A percentile compares a stretch with the other conserved stretches of the same genome.
These are phyloP conservation scores for Alca torda DNA, from an alignment of 2,797 vertebrate species.

Conservation along the genomic window DNA sequence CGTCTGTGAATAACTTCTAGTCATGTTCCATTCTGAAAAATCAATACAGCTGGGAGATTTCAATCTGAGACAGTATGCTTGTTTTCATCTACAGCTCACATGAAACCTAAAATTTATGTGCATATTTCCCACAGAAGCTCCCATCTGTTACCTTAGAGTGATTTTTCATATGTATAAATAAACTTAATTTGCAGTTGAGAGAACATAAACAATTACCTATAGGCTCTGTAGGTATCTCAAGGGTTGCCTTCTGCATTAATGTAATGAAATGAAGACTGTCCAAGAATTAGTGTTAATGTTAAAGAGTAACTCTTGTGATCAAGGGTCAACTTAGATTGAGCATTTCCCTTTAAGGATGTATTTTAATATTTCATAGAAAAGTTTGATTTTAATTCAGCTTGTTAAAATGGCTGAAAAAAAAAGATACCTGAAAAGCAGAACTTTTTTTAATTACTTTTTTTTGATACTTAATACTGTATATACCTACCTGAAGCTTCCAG, in stretches of 20 bases:
- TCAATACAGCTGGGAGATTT: slow-evolving; percentile 61
- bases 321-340: neutral
- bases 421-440: neutral
- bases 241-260: neutral
- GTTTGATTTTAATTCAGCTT: neutral
- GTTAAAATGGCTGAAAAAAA: neutral
- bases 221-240: neutral
- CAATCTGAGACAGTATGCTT: slow-evolving; percentile 33
- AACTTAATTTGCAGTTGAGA: slow-evolving; percentile 37
- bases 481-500: neutral
- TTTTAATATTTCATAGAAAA: neutral
- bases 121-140: slow-evolving; percentile 41
- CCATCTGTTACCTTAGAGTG: slow-evolving; percentile 51
- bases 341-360: neutral
- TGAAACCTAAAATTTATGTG: slow-evolving; percentile 56
- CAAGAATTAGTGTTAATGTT: neutral
- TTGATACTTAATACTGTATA: neutral
- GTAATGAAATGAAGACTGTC: neutral
- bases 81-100: slow-evolving; percentile 47
- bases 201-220: slow-evolving; percentile 13
- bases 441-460: neutral
- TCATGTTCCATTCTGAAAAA: slow-evolving; percentile 57
- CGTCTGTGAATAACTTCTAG: slow-evolving; percentile 42
- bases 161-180: slow-evolving; percentile 42
- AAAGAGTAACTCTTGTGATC: neutral